Conservation (phyloP, 2,888 invertebrate species). For the Chrysodeixis includens region DNA sequence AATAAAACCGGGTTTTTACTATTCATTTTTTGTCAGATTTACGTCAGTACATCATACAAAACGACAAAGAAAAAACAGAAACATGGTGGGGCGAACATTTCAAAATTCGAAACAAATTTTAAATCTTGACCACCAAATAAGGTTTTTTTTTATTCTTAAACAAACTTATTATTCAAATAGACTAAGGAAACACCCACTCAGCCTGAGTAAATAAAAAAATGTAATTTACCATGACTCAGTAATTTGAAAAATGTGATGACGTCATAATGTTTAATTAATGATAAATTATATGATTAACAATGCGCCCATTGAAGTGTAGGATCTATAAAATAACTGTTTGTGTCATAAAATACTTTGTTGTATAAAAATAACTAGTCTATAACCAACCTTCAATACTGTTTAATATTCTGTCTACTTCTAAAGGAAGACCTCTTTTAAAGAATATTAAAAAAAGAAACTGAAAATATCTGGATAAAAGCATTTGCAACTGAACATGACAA, state of each 20-base stretch:
- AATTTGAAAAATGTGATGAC: slow-evolving; percentile 48
- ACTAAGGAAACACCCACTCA: slow-evolving; percentile 50
- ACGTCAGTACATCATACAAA: slow-evolving; percentile 36
- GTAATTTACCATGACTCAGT: slow-evolving; percentile 55
- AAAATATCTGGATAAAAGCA: background rate
- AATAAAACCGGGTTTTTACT: slow-evolving; percentile 34
- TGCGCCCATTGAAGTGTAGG: slow-evolving; percentile 36
- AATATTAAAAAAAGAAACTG: no score
- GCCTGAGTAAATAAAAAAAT: slow-evolving; percentile 50
- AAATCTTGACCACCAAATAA: slow-evolving; percentile 38
- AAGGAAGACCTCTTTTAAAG: no score
- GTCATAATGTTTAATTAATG: slow-evolving; percentile 70
- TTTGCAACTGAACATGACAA: background rate
- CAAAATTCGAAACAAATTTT: slow-evolving; percentile 40
- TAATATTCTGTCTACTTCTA: background rate
- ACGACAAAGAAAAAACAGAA: slow-evolving; percentile 21
- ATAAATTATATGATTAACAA: slow-evolving; percentile 72
- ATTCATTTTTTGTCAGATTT: slow-evolving; percentile 27
- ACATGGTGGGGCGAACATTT: slow-evolving; percentile 15
- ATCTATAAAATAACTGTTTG: background rate
- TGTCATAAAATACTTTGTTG: background rate
- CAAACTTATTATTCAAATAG: slow-evolving; percentile 29
- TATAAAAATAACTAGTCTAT: background rate
- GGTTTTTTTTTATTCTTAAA: slow-evolving; percentile 27
- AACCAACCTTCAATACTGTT: background rate